A percentile compares a stretch with the other conserved stretches of the same genome.
phyloP scores from a whole-genome alignment of 2,888 invertebrate genomes.

The Lochmaea capreae region DNA sequence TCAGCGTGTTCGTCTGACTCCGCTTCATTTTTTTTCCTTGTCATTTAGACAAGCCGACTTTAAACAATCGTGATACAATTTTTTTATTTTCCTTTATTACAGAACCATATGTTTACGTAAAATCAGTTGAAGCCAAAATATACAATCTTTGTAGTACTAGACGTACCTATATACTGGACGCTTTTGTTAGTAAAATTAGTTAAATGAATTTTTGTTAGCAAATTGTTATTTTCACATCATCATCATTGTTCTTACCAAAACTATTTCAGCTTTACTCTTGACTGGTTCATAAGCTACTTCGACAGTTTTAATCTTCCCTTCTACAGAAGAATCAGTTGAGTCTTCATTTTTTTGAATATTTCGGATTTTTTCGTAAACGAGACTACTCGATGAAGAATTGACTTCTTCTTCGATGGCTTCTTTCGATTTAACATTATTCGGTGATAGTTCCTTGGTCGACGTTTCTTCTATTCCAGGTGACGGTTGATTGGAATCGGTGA shows the following conservation, averaged over 20 bases:
- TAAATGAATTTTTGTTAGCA: not conserved
- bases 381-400: conserved; percentile 35
- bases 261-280: conserved; percentile 54
- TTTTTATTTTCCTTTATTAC: not conserved
- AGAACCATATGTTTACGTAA: too few relatives aligned
- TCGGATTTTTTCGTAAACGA: conserved; percentile 44
- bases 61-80: conserved; percentile 19
- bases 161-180: too few relatives aligned
- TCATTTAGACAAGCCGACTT: conserved; percentile 29
- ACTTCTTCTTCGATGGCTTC: conserved; percentile 32
- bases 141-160: too few relatives aligned
- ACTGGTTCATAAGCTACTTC: conserved; percentile 59
- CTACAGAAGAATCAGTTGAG: conserved; percentile 35
- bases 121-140: too few relatives aligned
- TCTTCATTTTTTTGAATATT: conserved; percentile 7
- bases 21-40: conserved; percentile 31
- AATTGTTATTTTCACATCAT: not conserved
- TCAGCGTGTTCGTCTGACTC: conserved; percentile 32
- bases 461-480: conserved; percentile 29
- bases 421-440: conserved; percentile 14
- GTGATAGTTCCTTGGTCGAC: conserved; percentile 28
- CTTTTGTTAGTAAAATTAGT: conserved; percentile 9
- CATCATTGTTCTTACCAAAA: conserved; percentile 57
- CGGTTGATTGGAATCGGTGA: conserved; percentile 25
- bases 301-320: conserved; percentile 60